Evolutionary conservation across 1,140 invertebrate species (phyloP), one percentile per base, ranked within the genome.

Genomic region (Euglossa dilemma): DNA sequence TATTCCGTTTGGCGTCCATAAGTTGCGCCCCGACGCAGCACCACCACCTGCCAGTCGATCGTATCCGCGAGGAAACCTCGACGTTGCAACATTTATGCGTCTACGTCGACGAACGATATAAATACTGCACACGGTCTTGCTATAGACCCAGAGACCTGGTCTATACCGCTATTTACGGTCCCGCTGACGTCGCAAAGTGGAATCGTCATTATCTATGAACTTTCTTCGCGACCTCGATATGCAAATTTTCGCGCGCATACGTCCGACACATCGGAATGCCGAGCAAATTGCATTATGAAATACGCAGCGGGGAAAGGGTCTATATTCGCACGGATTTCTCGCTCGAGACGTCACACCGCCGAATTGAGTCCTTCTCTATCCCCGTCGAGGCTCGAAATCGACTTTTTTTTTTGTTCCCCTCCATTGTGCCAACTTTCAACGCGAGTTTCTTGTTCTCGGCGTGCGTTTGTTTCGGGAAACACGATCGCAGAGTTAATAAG

Each of bases 71-170:
- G 72, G 82, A 87, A 90, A 86, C 74, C 72, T 54, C 59, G 72
- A 63, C 71, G 59, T 79, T 88, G 86, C 84, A 89, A 88, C 61
- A 80, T 89, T 89, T 80, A 89, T 89, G 72, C 86, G 28, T 76
- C 85, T 83, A 89, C 86, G 85, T 91, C 90, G 90, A 91, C 88
- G 77, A 63, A 77, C 83, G 84, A 85, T 91, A 89, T 90, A 92
- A 91, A 92, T 92, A 92, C 91, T 88, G 83, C 64, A 91, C 80
- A 91, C 80, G 79, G 85, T 87, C 72, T 82, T 82, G 67, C 89
- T 91, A 91, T 91, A 92, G 80, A 89, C 83, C 71, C 81, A 82
- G 82, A 86, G 87, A 89, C 86, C 88, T 82, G 83, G 67, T 86
- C 67, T 77, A 80, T 54, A 67, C 84, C 84, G 72, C 87, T 89